Evolutionary conservation across 2,113 vertebrate species (phyloP), one percentile per base, ranked within the genome.

Genomic region (Carettochelys insculpta): DNA sequence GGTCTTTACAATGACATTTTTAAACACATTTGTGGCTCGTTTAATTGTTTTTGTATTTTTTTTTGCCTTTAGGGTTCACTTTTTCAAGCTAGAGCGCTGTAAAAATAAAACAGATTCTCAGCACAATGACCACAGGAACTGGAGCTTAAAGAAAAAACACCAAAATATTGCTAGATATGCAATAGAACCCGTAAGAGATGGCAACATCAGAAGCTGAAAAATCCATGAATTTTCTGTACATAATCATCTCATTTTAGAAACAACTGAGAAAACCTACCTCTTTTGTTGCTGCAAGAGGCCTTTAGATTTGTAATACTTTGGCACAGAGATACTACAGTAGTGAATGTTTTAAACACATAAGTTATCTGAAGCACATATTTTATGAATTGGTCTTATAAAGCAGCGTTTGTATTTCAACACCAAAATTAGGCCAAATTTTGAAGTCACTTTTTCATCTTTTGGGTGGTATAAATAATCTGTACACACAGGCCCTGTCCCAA

Each of bases 31-130:
- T 87, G 6, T 34, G n/a, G 4, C 8, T 24, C 43, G 11, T 6
- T 56, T 13, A 0, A 0, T 53, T 83, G 51, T 77, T 45, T 17
- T n/a, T 34, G n/a, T n/a, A n/a, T 1, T 65, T 53, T 83, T 9
- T 41, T 82, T 82, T 75, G 92, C 47, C 87, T 82, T 4, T 38
- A 68, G 34, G 27, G 6, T 75, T 71, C 14, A 25, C 29, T 34
- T 84, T 48, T 51, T 12, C 71, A 10, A 38, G 17, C 5, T 45
- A 6, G 71, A 75, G 45, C 25, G 45, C 50, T 54, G 45, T 50
- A 87, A 85, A 92, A 24, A 87, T 22, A 85, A 68, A 89, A 52
- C 90, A 38, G 11, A 75, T 52, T 24, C n/a, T 68, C n/a, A 79
- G 51, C 4, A 1, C 50, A 87, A 41, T 13, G 38, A 81, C 27